phyloP scores from a whole-genome alignment of 2,113 vertebrate genomes.

The Eulemur macaco region DNA sequence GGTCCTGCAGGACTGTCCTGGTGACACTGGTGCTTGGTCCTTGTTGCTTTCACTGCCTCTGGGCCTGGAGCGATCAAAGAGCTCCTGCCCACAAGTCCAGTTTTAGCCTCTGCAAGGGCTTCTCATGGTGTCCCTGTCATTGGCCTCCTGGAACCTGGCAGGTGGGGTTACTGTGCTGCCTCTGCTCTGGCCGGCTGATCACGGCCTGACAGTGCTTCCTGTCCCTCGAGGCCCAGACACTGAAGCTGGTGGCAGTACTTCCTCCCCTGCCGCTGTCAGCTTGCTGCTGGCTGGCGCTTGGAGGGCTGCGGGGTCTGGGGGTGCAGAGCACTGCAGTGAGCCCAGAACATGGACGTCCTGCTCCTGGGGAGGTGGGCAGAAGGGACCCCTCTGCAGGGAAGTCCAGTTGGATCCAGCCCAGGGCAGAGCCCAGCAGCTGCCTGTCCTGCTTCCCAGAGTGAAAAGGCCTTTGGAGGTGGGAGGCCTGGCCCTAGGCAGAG shows the following conservation, averaged over 20 bases:
- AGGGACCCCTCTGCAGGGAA: background rate
- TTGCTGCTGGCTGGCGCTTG: too few species aligned
- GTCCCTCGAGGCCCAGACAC: background rate
- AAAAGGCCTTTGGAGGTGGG: background rate
- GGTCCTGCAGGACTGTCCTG: background rate
- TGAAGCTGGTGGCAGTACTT: background rate
- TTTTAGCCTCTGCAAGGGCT: background rate
- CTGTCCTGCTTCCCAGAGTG: background rate
- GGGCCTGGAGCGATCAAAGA: background rate
- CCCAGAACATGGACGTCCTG: background rate
- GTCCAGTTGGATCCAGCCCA: background rate
- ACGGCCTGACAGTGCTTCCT: slow-evolving; percentile 51
- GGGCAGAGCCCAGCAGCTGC: background rate
- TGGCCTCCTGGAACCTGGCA: slow-evolving; percentile 9
- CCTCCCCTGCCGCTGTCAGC: background rate
- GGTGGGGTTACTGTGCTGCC: slow-evolving; percentile 18
- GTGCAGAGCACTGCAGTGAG: background rate
- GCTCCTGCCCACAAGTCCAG: background rate
- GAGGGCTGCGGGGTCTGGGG: rapidly evolving
- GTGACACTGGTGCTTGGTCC: background rate
- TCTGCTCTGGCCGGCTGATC: slow-evolving; percentile 66
- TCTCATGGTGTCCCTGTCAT: slow-evolving; percentile 22
- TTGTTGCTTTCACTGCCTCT: background rate
- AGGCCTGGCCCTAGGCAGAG: background rate
- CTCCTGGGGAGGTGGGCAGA: background rate